Percentiles rank a stretch among this genome's conserved stretches.
phyloP scores from a whole-genome alignment of 2,797 vertebrate genomes.

The Clangula hyemalis region DNA sequence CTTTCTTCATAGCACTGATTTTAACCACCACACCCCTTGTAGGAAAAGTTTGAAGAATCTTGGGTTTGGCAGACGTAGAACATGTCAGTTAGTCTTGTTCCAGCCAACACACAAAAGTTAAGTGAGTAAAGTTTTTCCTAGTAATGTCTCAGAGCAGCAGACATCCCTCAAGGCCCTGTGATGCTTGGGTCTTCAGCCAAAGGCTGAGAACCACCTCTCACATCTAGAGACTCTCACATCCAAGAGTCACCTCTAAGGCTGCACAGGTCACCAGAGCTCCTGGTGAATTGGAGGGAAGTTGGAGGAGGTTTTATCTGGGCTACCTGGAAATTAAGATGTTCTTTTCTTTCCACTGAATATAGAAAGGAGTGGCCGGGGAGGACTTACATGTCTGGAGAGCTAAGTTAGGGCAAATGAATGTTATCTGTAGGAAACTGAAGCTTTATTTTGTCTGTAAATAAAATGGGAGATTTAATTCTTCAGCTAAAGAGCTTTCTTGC shows the following conservation, averaged over 20 bases:
- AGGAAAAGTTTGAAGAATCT: background rate
- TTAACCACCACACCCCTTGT: background rate
- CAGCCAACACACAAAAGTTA: background rate
- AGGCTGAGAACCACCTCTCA: background rate
- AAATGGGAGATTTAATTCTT: background rate
- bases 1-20: background rate
- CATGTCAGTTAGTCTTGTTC: background rate
- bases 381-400: background rate
- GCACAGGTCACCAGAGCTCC: background rate
- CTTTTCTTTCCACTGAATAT: background rate
- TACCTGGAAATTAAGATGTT: background rate
- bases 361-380: background rate
- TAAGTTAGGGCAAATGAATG: background rate
- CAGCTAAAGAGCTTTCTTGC: background rate
- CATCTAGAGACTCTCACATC: background rate
- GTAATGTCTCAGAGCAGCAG: background rate
- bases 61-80: background rate
- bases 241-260: background rate
- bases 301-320: background rate
- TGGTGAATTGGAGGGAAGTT: background rate
- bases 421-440: background rate
- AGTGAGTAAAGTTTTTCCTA: background rate
- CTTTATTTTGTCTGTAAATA: background rate
- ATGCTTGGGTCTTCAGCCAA: background rate
- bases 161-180: background rate